Conservation (phyloP, 92 coral and sea anemone species). For the Virgularia gustaviana region DNA sequence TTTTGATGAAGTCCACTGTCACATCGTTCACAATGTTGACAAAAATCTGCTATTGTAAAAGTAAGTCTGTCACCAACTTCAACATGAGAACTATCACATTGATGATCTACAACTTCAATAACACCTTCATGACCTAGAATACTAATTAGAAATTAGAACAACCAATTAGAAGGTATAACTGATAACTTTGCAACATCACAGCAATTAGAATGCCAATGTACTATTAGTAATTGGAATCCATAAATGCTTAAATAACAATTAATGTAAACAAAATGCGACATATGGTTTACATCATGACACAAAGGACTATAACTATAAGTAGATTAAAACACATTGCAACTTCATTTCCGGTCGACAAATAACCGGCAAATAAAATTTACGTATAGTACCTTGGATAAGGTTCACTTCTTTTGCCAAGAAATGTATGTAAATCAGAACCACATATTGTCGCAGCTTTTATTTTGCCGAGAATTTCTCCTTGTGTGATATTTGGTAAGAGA, state of each 20-base stretch:
- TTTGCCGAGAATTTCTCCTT: constrained; percentile 88
- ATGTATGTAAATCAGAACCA: constrained; percentile 91
- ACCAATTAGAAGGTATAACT: no score
- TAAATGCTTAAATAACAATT: no score
- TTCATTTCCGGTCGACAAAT: no score
- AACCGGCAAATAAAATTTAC: background rate
- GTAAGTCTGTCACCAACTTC: constrained; percentile 80
- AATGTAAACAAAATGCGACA: no score
- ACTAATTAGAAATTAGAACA: constrained; percentile 37
- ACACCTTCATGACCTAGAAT: constrained; percentile 94
- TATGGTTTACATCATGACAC: no score
- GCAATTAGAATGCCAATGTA: no score
- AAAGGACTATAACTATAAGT: no score
- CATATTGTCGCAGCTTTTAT: constrained; percentile 73
- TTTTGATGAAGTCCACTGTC: constrained; percentile 74
- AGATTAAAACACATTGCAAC: no score
- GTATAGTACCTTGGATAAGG: constrained; percentile 70
- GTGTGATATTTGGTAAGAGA: constrained; percentile 55
- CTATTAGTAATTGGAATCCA: no score
- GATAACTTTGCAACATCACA: no score
- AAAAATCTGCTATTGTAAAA: constrained; percentile 78
- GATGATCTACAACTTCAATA: constrained; percentile 68
- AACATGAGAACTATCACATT: constrained; percentile 58
- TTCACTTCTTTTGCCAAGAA: constrained; percentile 71
- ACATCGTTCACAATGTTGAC: constrained; percentile 69